Evolutionary conservation across 1,140 invertebrate genomes (phyloP).

Genomic region (Phocides pigmalion): DNA sequence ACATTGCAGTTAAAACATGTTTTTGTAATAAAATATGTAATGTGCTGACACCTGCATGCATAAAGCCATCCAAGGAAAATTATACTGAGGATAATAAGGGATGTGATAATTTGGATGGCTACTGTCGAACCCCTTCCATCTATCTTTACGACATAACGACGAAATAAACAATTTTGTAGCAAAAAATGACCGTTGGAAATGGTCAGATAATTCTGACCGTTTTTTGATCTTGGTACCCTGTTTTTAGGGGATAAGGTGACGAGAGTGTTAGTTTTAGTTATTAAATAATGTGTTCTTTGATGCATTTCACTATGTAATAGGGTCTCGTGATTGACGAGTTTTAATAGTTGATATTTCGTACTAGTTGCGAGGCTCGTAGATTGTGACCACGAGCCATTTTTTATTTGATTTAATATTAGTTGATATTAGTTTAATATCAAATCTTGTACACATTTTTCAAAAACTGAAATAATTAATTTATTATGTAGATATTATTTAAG

Average conservation of each 20-base stretch:
- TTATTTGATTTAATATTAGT: too few species aligned
- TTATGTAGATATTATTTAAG: too few species aligned
- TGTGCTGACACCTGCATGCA: conserved; percentile 24
- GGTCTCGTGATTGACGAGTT: too few species aligned
- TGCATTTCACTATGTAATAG: too few species aligned
- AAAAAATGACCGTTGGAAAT: conserved; percentile 65
- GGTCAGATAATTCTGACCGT: conserved; percentile 52
- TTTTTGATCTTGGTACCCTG: conserved; percentile 1
- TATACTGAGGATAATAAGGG: conserved; percentile 51
- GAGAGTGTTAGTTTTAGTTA: background rate
- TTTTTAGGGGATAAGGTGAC: background rate
- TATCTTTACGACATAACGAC: conserved; percentile 53
- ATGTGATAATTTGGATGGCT: conserved; percentile 52
- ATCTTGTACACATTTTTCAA: too few species aligned
- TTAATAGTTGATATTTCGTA: too few species aligned
- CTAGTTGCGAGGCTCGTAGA: too few species aligned
- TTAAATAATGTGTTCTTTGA: too few species aligned
- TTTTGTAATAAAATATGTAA: conserved; percentile 4
- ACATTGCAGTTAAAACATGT: background rate
- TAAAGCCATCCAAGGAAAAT: conserved; percentile 47
- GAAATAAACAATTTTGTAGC: conserved; percentile 43
- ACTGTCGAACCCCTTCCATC: conserved; percentile 51
- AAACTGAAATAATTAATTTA: too few species aligned
- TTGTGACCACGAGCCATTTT: too few species aligned
- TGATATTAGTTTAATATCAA: too few species aligned